Evolutionary conservation across 2,888 invertebrate genomes (phyloP), one percentile per base, ranked within the genome.

Genomic region (Yponomeuta malinellus): DNA sequence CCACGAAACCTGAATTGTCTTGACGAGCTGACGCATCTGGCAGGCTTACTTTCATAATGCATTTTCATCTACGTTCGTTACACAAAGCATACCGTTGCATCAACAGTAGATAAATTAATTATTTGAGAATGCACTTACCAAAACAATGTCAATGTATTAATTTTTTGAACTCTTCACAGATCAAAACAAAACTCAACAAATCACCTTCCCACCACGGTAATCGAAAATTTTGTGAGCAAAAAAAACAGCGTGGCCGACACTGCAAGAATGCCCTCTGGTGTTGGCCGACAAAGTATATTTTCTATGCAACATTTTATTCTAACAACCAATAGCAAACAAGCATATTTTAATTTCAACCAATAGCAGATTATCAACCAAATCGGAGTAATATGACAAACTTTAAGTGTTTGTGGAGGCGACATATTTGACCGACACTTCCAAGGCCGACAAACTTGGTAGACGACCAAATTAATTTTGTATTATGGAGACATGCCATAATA

Each of bases 201-300:
- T 85, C 81, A 66, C 31, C 31, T 37, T 66, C 6, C 43, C 33
- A 69, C 31, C 82, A 78, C 76, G 83, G 84, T 84, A 85, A 85
- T 84, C 85, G 81, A 84, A 86, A 82, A 82, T 83, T 77, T 82
- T 84, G 84, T 89, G 89, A 83, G 77, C 75, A 81, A 84, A 87
- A 87, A 89, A 72, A 89, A 88, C 82, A 79, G 79, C 79, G 82
- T 86, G 78, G 78, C 88, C 91, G 88, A 88, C 92, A 86, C 73
- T 73, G 75, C 63, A 72, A 72, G 70, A 75, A 76, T 79, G 82
- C 86, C 83, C 81, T 75, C 83, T 84, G 80, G 80, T 72, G 83
- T 76, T 78, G 77, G 78, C 88, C 91, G 90, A 88, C 85, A 86
- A 73, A 72, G 67, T 75, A 88, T 86, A 91, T 77, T 84, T 81